Conservation (phyloP, 2,888 invertebrate species). For the Melinaea marsaeus region DNA sequence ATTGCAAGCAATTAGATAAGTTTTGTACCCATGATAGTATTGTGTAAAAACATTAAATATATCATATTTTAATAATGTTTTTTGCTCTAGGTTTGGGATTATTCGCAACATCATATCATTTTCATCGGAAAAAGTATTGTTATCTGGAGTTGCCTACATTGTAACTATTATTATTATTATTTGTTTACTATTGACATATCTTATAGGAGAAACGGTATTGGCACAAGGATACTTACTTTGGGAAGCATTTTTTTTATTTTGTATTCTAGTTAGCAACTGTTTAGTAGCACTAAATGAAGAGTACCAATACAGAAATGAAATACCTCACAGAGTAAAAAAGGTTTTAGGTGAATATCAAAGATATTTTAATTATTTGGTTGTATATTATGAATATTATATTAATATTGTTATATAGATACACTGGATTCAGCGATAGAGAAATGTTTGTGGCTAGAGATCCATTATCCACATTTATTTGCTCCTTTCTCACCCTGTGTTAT, state of each 20-base stretch:
- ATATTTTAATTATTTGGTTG: neutral
- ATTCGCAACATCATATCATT: constrained; percentile 65
- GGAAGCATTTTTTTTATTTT: constrained; percentile 67
- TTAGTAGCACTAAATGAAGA: constrained; percentile 70
- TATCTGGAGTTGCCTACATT: constrained; percentile 69
- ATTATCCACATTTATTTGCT: constrained; percentile 92
- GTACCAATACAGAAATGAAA: constrained; percentile 72
- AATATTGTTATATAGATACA: constrained; percentile 48
- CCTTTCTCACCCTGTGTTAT: constrained; percentile 96
- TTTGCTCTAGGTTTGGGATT: constrained; percentile 57
- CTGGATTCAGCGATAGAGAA: constrained; percentile 68
- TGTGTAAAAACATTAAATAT: neutral
- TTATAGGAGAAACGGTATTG: constrained; percentile 60
- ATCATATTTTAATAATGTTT: constrained; percentile 14
- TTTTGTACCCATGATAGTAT: neutral
- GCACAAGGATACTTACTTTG: constrained; percentile 64
- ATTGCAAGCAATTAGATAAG: too few relatives aligned
- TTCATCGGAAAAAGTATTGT: constrained; percentile 66
- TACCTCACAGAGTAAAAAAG: constrained; percentile 72
- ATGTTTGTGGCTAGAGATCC: constrained; percentile 83
- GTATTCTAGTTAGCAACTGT: constrained; percentile 65
- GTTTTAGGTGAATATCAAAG: constrained; percentile 60
- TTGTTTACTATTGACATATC: constrained; percentile 62
- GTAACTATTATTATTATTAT: constrained; percentile 62
- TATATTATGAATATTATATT: neutral